Conservation (phyloP, 2,888 invertebrate species). For the Drosophila mayaguana region DNA sequence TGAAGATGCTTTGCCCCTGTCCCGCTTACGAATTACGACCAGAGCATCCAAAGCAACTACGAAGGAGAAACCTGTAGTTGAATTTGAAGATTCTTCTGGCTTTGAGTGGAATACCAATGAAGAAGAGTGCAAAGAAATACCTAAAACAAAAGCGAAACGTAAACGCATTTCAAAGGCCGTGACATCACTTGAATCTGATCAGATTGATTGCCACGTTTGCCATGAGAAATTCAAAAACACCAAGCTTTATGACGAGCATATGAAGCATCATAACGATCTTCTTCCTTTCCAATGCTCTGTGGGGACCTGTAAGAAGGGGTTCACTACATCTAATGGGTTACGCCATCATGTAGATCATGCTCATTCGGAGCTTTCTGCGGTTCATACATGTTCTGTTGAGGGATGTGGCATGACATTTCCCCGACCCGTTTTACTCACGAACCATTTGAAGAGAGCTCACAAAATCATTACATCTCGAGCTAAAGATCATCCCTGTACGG, state of each 20-base stretch:
- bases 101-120: slow-evolving; percentile 43
- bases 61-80: slow-evolving; percentile 33
- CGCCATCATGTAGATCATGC: slow-evolving; percentile 78
- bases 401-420: slow-evolving; percentile 80
- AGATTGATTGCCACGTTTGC: slow-evolving; percentile 81
- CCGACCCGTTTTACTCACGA: slow-evolving; percentile 72
- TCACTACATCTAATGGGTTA: slow-evolving; percentile 77
- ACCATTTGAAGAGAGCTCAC: slow-evolving; percentile 77
- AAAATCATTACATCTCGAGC: slow-evolving; percentile 65
- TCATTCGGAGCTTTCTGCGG: slow-evolving; percentile 77
- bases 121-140: slow-evolving; percentile 28
- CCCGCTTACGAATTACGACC: slow-evolving; percentile 37
- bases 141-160: slow-evolving; percentile 34
- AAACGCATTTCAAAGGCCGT: slow-evolving; percentile 8
- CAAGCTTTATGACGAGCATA: slow-evolving; percentile 79
- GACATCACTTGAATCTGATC: slow-evolving; percentile 45
- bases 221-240: slow-evolving; percentile 77
- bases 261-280: slow-evolving; percentile 82
- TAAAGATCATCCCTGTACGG: slow-evolving; percentile 75
- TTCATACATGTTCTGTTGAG: slow-evolving; percentile 72
- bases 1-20: slow-evolving; percentile 73
- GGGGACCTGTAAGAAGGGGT: slow-evolving; percentile 76
- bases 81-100: slow-evolving; percentile 38
- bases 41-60: slow-evolving; percentile 9
- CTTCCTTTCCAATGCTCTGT: slow-evolving; percentile 80